These are phyloP conservation scores for Aphaenogaster ashmeadi DNA, from an alignment of 1,140 invertebrate species.

Conservation along the genomic window DNA sequence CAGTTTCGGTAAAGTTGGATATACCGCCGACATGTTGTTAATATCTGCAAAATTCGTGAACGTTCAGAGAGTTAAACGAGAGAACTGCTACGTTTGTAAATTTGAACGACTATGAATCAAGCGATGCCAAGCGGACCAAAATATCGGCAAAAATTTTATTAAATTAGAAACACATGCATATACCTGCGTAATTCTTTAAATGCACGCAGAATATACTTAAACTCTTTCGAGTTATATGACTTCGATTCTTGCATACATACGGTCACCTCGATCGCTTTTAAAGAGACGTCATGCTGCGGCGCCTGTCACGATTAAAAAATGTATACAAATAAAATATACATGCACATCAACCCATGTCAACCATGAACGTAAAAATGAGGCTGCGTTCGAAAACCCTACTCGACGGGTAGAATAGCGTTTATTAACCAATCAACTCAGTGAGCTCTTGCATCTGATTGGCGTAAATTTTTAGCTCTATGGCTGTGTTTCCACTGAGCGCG, in stretches of 20 bases:
- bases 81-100: neutral
- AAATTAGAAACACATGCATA: neutral
- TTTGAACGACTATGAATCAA: neutral
- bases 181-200: neutral
- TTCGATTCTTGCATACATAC: neutral
- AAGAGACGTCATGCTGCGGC: neutral
- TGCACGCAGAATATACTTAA: no score
- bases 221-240: neutral
- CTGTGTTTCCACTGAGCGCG: no score
- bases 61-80: neutral
- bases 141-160: neutral
- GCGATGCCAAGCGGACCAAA: neutral
- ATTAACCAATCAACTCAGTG: no score
- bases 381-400: no score
- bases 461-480: no score
- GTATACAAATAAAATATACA: slow-evolving; percentile 14
- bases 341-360: neutral
- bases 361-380: no score
- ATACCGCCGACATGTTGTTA: slow-evolving; percentile 67
- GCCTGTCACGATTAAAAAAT: slow-evolving; percentile 10
- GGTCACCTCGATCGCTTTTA: neutral
- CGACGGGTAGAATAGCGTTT: no score
- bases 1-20: slow-evolving; percentile 79
- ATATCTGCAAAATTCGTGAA: slow-evolving; percentile 27
- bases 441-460: no score